Conservation (phyloP, 2,888 invertebrate species). For the Meandrusa payeni region DNA sequence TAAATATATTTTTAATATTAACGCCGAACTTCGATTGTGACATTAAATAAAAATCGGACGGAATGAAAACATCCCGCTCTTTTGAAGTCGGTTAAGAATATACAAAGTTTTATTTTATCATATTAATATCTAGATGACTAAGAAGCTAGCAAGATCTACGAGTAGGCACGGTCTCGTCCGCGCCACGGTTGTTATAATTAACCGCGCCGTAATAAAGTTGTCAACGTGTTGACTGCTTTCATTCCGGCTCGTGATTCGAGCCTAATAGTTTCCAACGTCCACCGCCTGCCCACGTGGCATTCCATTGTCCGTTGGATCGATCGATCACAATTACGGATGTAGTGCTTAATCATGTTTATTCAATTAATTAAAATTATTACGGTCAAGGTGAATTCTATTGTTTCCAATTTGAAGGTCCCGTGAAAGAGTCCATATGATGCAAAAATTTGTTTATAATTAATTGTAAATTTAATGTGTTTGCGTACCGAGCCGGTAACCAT, state of each 20-base stretch:
- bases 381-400: conserved; percentile 51
- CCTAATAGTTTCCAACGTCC: conserved; percentile 38
- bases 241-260: conserved; percentile 50
- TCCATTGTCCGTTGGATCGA: conserved; percentile 36
- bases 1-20: no score
- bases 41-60: no score
- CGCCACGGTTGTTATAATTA: conserved; percentile 2
- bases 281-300: conserved; percentile 32
- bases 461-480: no score
- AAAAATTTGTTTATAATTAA: conserved; percentile 10
- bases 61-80: no score
- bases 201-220: conserved; percentile 8
- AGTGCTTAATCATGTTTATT: conserved; percentile 65
- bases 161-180: background rate
- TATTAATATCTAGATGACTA: no score
- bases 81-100: no score
- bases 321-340: conserved; percentile 77
- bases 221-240: conserved; percentile 38
- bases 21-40: no score
- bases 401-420: conserved; percentile 24
- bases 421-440: conserved; percentile 1
- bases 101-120: no score
- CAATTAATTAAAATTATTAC: conserved; percentile 63
- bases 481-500: no score
- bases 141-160: background rate